Percentiles rank a stretch among this genome's conserved stretches.
Conservation (phyloP, 2,797 vertebrate genomes). For the Paedocypris micromegethes region DNA sequence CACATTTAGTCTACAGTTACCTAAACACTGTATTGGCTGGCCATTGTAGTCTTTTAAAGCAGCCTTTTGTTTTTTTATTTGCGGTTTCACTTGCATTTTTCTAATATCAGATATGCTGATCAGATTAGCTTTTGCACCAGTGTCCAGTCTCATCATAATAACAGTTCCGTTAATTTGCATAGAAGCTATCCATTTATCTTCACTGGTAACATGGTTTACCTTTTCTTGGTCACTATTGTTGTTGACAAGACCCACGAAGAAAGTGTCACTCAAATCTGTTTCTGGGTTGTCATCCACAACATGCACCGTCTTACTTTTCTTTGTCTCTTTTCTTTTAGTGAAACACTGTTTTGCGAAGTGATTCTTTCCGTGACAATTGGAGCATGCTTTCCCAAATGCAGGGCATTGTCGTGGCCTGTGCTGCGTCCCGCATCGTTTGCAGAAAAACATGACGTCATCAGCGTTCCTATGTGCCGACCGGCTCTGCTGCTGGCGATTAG, state of each 20-base stretch:
- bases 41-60: slow-evolving; percentile 38
- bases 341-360: slow-evolving; percentile 33
- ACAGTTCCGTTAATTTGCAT: slow-evolving; percentile 11
- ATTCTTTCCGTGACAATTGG: slow-evolving; percentile 29
- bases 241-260: slow-evolving; percentile 31
- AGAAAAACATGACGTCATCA: neutral
- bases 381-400: slow-evolving; percentile 17
- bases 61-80: slow-evolving; percentile 9
- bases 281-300: slow-evolving; percentile 28
- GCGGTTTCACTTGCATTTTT: slow-evolving; percentile 34
- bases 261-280: slow-evolving; percentile 18
- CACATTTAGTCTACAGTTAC: neutral
- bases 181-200: slow-evolving; percentile 30
- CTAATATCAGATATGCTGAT: slow-evolving; percentile 30
- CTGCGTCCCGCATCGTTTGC: slow-evolving; percentile 9
- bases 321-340: neutral
- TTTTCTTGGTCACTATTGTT: slow-evolving; percentile 19
- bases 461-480: too few relatives aligned
- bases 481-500: neutral
- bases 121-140: slow-evolving; percentile 27
- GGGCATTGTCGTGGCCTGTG: slow-evolving; percentile 19
- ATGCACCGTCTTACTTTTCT: neutral
- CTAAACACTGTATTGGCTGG: slow-evolving; percentile 22
- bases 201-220: neutral
- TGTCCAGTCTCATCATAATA: slow-evolving; percentile 27